phyloP scores from a whole-genome alignment of 2,797 vertebrate species.

The Chaetophractus vellerosus region DNA sequence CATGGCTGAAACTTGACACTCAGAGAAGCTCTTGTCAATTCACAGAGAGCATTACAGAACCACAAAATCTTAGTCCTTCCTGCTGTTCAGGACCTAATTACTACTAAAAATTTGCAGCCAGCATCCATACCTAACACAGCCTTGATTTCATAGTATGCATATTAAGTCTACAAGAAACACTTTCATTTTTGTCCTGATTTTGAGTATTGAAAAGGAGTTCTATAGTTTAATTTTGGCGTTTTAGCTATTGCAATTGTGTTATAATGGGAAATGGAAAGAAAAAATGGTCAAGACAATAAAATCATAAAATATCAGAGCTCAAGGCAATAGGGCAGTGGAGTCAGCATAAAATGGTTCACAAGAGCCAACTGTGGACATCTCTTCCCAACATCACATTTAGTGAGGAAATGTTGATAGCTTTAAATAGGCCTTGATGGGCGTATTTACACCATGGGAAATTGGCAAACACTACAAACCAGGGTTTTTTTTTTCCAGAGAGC shows the following conservation, averaged over 20 bases:
- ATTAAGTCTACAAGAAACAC: not conserved
- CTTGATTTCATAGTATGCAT: not conserved
- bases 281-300: not conserved
- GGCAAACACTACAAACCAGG: not conserved
- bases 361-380: not conserved
- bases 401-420: not conserved
- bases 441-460: not conserved
- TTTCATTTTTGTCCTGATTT: not conserved
- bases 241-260: not conserved
- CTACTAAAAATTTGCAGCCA: constrained; percentile 12
- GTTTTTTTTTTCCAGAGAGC: not conserved
- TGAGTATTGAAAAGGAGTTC: not conserved
- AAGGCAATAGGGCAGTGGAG: not conserved
- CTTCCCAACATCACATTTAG: constrained; percentile 24
- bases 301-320: constrained; percentile 2
- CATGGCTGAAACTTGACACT: constrained; percentile 33
- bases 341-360: constrained; percentile 2
- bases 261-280: not conserved
- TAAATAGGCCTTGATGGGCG: not conserved
- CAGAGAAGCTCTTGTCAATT: constrained; percentile 31
- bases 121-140: not conserved
- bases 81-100: constrained; percentile 35
- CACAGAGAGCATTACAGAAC: not conserved
- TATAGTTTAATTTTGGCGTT: constrained; percentile 56
- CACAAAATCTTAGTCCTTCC: constrained; percentile 38